Evolutionary conservation across 2,797 vertebrate species (phyloP).

Genomic region (Peromyscus attwateri): DNA sequence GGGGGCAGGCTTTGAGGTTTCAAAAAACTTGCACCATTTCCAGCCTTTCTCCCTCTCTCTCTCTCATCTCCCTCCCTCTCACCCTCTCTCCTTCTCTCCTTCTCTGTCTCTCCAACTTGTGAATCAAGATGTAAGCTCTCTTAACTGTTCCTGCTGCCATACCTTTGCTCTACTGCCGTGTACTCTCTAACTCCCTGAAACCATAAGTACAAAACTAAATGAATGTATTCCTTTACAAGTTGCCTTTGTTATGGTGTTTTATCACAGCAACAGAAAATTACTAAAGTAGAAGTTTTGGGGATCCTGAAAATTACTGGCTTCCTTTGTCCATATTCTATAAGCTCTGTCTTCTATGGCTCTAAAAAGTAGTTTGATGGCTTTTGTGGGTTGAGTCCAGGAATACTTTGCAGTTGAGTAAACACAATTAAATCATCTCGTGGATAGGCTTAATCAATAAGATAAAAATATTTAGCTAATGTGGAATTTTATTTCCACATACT

Average conservation of each 20-base stretch:
- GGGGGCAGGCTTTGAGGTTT: neutral
- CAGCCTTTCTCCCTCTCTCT: neutral
- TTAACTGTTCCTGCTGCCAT: neutral
- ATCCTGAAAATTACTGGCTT: neutral
- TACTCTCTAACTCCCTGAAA: neutral
- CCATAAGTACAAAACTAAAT: neutral
- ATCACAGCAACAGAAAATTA: neutral
- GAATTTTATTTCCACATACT: constrained; percentile 26
- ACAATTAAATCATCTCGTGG: constrained; percentile 56
- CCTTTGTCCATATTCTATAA: neutral
- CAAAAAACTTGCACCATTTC: neutral
- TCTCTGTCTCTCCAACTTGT: neutral
- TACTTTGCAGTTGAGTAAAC: constrained; percentile 48
- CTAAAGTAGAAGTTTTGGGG: neutral
- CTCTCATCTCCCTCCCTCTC: too few species aligned
- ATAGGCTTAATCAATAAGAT: constrained; percentile 47
- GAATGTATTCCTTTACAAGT: neutral
- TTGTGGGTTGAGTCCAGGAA: constrained; percentile 37
- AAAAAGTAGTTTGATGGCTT: constrained; percentile 42
- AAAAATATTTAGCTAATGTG: constrained; percentile 2
- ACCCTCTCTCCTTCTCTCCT: neutral
- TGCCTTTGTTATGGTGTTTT: neutral
- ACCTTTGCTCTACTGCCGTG: neutral
- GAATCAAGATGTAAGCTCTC: neutral
- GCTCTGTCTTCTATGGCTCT: neutral